Base-by-base conservation (phyloP, 2,113 vertebrate species). In the Shinisaurus crocodilurus region DNA sequence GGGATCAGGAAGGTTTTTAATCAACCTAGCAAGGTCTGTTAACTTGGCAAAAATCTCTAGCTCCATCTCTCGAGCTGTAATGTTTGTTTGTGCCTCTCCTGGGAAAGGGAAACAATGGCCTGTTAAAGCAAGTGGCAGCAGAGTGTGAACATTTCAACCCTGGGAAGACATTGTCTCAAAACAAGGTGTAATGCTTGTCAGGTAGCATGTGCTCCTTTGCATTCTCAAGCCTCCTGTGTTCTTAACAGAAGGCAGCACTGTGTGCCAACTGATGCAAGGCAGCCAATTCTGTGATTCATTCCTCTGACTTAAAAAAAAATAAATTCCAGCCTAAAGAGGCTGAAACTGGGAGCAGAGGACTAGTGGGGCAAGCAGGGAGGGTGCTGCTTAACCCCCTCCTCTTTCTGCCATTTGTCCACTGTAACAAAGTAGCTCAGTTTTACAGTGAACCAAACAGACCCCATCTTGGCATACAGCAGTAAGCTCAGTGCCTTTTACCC, bases 21-120 rank as follows among this genome's bases (percentile, higher is more conserved):
- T 90, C 6, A 89, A 37, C 69, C 60, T 83, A 15, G 60, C 63
- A 89, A 48, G 32, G 89, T 65, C 50, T 91, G 90, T 80, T 88
- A 91, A 91, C 89, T 95, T 94, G 94, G 57, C 94, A 95, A 96
- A 95, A 93, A 92, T 91, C 97, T 97, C 96, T 96, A 95, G 96
- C 97, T 96, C 97, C 97, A 96, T 96, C 97, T 97, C 96, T 95
- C 96, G 97, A 96, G 94, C 92, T 93, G 25, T 90, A 85, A 82
- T n/a, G n/a, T n/a, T n/a, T 2, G 18, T 86, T 40, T 65, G 60
- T 89, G 93, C 97, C 95, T 45, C 83, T 95, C 91, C 23, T 29
- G 92, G 92, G 94, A 37, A 18, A 89, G 65, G 90, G 9, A 85
- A n/a, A 0, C 15, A 0, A 0, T 12, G 86, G 86, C 82, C 75